phyloP scores from a whole-genome alignment of 2,888 invertebrate species.

The Sisyra nigra region DNA sequence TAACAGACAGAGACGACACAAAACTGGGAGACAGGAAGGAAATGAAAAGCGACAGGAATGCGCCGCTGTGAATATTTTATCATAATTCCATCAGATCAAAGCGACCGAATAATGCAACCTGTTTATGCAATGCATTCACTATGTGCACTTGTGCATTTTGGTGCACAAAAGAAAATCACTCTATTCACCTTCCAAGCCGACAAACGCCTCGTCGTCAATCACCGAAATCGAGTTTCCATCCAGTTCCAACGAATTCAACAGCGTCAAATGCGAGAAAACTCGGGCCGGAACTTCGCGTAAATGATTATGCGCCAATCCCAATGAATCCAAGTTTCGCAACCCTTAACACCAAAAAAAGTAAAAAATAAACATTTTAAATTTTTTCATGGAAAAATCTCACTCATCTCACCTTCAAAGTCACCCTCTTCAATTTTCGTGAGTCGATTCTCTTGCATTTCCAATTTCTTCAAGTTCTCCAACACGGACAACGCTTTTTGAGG shows the following conservation, averaged over 20 bases:
- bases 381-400: not conserved
- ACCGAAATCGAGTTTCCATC: constrained; percentile 71
- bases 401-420: constrained; percentile 61
- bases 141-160: not conserved
- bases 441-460: constrained; percentile 78
- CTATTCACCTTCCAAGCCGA: constrained; percentile 65
- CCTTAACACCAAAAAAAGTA: constrained; percentile 33
- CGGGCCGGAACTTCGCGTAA: constrained; percentile 60
- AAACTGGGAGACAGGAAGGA: too few relatives aligned
- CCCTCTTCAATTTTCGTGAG: constrained; percentile 62
- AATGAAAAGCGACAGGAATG: too few relatives aligned
- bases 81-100: constrained; percentile 12
- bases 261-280: constrained; percentile 66
- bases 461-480: constrained; percentile 63
- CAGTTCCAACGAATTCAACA: constrained; percentile 73
- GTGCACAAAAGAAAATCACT: too few relatives aligned
- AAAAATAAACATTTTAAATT: constrained; percentile 3
- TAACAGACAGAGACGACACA: too few relatives aligned
- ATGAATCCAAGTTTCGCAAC: constrained; percentile 60
- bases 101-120: not conserved
- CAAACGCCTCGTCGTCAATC: constrained; percentile 73
- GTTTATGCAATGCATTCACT: not conserved
- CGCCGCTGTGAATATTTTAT: constrained; percentile 9
- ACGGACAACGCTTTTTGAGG: constrained; percentile 69
- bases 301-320: constrained; percentile 75